These are phyloP conservation scores for Dromaius novaehollandiae DNA, from an alignment of 2,113 vertebrate genomes.

Conservation along the genomic window DNA sequence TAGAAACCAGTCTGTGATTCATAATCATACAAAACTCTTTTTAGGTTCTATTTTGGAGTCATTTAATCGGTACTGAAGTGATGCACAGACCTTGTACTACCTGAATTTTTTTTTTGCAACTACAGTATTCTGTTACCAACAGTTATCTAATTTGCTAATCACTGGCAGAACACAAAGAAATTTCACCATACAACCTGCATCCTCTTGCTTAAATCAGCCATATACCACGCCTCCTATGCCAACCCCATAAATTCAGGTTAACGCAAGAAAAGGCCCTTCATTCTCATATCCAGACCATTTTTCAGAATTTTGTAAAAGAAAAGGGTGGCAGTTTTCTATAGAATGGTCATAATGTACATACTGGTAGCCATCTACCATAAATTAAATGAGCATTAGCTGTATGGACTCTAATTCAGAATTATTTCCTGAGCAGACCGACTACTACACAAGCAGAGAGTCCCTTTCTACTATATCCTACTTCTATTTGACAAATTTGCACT, in stretches of 20 bases:
- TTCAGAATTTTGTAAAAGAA: neutral
- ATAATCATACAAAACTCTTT: neutral
- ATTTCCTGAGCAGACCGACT: neutral
- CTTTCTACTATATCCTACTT: neutral
- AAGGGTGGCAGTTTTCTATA: neutral
- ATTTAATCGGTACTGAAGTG: neutral
- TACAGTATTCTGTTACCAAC: neutral
- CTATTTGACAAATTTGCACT: neutral
- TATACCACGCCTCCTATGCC: neutral
- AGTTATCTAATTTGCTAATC: neutral
- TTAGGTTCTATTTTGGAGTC: neutral
- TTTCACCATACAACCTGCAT: neutral
- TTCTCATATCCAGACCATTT: neutral
- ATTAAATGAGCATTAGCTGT: neutral
- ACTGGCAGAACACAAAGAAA: neutral
- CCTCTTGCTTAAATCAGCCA: neutral
- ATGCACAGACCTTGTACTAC: neutral
- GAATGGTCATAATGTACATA: neutral
- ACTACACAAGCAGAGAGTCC: neutral
- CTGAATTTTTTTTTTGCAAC: neutral
- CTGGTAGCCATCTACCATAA: neutral
- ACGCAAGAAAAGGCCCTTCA: fast-evolving
- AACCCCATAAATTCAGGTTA: neutral
- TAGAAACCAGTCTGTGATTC: neutral
- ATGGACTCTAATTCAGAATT: neutral